Percentiles rank a stretch among this genome's conserved stretches.
Conservation (phyloP, 1,140 invertebrate genomes). For the Cotesia vestalis region DNA sequence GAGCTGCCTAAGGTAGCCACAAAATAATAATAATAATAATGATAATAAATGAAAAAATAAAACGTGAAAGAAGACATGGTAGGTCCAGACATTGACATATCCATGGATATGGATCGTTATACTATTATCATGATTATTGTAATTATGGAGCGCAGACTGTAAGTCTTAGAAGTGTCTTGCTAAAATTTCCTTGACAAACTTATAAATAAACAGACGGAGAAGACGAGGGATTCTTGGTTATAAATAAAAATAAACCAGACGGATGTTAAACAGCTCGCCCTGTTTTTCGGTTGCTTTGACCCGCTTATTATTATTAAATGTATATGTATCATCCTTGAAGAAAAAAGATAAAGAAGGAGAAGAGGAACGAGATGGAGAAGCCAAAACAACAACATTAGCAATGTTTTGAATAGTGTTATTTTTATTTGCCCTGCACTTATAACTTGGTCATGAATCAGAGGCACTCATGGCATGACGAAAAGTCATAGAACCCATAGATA, state of each 20-base stretch:
- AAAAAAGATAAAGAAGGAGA: too few relatives aligned
- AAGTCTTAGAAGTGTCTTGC: conserved; percentile 29
- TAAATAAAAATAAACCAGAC: conserved; percentile 35
- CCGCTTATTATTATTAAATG: conserved; percentile 7
- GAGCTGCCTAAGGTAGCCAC: background rate
- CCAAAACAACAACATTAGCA: too few relatives aligned
- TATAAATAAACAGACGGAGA: conserved; percentile 46
- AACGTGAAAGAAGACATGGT: background rate
- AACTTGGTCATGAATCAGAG: too few relatives aligned
- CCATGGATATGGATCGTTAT: background rate
- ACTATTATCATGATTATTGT: background rate
- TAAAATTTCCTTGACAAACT: conserved; percentile 44
- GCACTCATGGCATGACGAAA: too few relatives aligned
- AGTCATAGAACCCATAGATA: too few relatives aligned
- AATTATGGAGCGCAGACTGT: background rate
- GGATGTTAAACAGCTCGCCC: conserved; percentile 19
- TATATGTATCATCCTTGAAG: background rate
- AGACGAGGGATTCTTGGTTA: conserved; percentile 18
- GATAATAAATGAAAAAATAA: too few relatives aligned
- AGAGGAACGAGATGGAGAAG: too few relatives aligned
- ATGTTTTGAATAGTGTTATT: too few relatives aligned
- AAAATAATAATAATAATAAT: background rate
- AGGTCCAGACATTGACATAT: conserved; percentile 1
- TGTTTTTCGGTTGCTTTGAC: conserved; percentile 25
- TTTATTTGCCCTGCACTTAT: too few relatives aligned